Evolutionary conservation across 2,888 invertebrate genomes (phyloP), one percentile per base, ranked within the genome.

Genomic region (Leptopilina drosophilae): DNA sequence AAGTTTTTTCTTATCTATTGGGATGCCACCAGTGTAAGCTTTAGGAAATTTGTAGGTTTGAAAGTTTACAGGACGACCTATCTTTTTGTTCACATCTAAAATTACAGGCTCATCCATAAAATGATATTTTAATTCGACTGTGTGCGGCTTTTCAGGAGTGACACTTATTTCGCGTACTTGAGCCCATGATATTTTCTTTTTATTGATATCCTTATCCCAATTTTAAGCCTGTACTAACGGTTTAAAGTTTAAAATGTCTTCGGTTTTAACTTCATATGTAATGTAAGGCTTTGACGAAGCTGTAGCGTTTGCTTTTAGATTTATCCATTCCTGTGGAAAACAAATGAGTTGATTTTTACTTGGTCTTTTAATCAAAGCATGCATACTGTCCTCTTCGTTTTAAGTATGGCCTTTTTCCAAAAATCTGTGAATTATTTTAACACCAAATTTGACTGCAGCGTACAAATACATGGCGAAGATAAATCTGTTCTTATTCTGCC

Each of bases 381-480:
- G 67, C 67, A 49, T 67, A 49, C 1, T 20, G 46, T 67, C 49
- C 9, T 26, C 67, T 49, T 49, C 67, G 11, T 67, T 67, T 12
- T 67, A 49, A 3, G 67, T 49, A 12, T 67, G 67, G 6, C 49
- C 49, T 15, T 15, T 15, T 40, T 66, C 66, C 9, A 66, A 8
- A 46, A 66, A 66, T 42, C 66, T n/a, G 15, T 20, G 66, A 15
- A 11, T 66, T n/a, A 66, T 15, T n/a, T 42, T 9, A 9, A 66
- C 42, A n/a, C 42, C 7, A 11, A 42, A 66, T 15, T 46, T 46
- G 11, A 46, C 46, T 15, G 66, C 42, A 42, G 20, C 66, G 40
- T 42, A 66, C 9, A 66, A 46, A 15, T 46, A 66, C 66, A 66
- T 66, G 1, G 46, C 46, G 11, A 14, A 66, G 46, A 66, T 42